Conservation (phyloP, 2,797 vertebrate species). For the Squalus acanthias region DNA sequence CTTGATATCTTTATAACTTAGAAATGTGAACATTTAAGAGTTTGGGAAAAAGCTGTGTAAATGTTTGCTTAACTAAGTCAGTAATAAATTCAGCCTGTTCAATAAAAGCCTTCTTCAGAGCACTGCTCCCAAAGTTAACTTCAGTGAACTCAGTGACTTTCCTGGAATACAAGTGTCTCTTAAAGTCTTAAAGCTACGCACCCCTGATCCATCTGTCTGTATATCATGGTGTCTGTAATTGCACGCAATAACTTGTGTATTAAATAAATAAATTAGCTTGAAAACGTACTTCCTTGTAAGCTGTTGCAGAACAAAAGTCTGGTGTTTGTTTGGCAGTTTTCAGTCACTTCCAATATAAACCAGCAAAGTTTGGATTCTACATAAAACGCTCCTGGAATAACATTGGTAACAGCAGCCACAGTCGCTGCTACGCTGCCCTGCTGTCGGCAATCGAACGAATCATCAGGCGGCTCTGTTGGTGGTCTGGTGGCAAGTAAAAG, state of each 20-base stretch:
- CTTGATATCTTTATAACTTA: neutral
- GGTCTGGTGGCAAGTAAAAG: neutral
- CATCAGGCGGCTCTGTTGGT: neutral
- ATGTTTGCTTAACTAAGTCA: slow-evolving; percentile 20
- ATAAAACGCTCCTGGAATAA: neutral
- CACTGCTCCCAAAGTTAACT: neutral
- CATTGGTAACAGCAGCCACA: neutral
- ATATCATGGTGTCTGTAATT: neutral
- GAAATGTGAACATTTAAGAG: neutral
- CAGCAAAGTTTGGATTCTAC: neutral
- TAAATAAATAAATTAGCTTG: neutral
- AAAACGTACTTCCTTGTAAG: neutral
- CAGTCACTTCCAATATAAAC: neutral
- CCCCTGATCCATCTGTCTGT: neutral
- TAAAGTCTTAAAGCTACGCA: neutral
- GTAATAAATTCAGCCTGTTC: slow-evolving; percentile 15
- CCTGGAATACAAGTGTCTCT: neutral
- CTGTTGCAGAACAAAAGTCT: neutral
- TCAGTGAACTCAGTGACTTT: neutral
- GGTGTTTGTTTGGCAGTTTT: neutral
- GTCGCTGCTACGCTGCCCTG: neutral
- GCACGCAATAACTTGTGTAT: neutral
- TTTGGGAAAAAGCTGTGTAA: slow-evolving; percentile 20
- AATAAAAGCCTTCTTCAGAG: neutral
- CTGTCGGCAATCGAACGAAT: neutral